Percentiles rank a stretch among this genome's conserved stretches.
These are phyloP conservation scores for Solenodon paradoxus DNA, from an alignment of 2,113 vertebrate genomes.

Conservation along the genomic window DNA sequence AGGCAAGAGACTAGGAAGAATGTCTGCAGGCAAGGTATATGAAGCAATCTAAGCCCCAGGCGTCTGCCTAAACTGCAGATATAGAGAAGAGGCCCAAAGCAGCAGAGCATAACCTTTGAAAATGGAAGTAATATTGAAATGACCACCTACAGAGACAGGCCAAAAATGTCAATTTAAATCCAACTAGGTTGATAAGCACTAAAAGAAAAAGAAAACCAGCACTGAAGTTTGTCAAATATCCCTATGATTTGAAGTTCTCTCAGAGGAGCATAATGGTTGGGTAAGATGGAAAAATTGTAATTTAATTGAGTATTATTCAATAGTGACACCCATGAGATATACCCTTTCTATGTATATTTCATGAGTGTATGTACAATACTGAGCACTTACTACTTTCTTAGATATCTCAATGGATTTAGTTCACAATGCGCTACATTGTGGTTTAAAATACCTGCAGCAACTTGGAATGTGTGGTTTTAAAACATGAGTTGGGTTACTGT, in stretches of 20 bases:
- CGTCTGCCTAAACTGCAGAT: neutral
- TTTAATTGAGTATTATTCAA: neutral
- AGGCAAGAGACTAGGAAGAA: neutral
- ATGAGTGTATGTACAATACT: neutral
- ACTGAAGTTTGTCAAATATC: neutral
- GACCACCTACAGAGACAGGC: neutral
- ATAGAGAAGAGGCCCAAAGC: neutral
- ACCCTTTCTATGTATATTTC: neutral
- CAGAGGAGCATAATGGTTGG: neutral
- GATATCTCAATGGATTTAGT: neutral
- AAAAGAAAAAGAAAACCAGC: neutral
- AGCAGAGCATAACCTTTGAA: no score
- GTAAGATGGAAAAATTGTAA: no score
- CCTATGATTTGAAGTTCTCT: neutral
- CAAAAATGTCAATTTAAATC: neutral
- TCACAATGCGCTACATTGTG: neutral
- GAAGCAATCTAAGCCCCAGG: neutral
- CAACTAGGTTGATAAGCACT: neutral
- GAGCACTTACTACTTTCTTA: neutral
- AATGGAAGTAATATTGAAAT: no score
- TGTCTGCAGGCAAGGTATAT: no score
- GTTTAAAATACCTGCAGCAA: neutral
- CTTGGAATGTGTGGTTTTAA: neutral
- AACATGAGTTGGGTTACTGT: neutral
- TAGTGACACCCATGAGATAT: neutral